Percentiles rank a stretch among this genome's conserved stretches.
These are phyloP conservation scores for Stegastes partitus DNA, from an alignment of 2,113 vertebrate genomes.

Conservation along the genomic window DNA sequence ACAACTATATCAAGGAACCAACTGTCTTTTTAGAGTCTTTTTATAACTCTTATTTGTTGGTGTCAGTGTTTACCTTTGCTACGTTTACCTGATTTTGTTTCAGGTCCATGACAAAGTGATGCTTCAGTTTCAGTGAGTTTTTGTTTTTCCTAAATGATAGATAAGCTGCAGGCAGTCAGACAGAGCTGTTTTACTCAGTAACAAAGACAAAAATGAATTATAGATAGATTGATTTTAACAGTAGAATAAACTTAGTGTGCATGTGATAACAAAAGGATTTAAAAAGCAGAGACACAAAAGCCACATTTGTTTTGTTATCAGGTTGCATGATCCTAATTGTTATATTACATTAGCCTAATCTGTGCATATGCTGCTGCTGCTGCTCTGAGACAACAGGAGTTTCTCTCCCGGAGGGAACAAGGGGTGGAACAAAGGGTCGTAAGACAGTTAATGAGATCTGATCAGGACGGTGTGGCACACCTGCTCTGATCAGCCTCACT, in stretches of 20 bases:
- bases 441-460: constrained; percentile 62
- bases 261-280: neutral
- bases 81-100: too few relatives aligned
- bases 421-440: constrained; percentile 28
- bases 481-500: constrained; percentile 44
- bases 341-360: constrained; percentile 27
- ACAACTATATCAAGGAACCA: too few relatives aligned
- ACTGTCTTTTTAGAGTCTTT: too few relatives aligned
- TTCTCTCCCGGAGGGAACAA: constrained; percentile 22
- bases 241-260: neutral
- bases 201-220: neutral
- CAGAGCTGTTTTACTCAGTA: neutral
- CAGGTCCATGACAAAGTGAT: too few relatives aligned
- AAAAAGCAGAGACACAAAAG: neutral
- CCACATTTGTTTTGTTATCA: neutral
- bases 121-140: too few relatives aligned
- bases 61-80: too few relatives aligned
- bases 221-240: neutral
- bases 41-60: too few relatives aligned
- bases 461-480: constrained; percentile 25
- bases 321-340: neutral
- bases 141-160: too few relatives aligned
- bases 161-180: neutral
- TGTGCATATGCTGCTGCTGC: constrained; percentile 26
- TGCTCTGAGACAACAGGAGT: constrained; percentile 46